A percentile compares a stretch with the other conserved stretches of the same genome.
phyloP scores from a whole-genome alignment of 2,888 invertebrate species.

The Thyatira batis region DNA sequence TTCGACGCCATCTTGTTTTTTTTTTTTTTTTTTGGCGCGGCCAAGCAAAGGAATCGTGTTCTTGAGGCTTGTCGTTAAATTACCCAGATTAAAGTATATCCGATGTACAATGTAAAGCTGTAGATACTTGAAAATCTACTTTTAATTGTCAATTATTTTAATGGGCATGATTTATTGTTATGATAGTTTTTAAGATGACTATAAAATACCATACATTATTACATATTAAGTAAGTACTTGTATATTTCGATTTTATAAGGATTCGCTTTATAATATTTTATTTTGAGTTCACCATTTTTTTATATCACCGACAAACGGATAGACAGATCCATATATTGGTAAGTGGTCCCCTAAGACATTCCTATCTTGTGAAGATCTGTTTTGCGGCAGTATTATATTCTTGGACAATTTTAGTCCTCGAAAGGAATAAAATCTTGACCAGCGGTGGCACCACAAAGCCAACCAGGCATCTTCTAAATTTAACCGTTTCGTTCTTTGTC shows the following conservation, averaged over 20 bases:
- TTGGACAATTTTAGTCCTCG: too few species aligned
- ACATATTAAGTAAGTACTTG: background rate
- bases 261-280: too few species aligned
- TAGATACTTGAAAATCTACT: background rate
- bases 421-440: too few species aligned
- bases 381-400: too few species aligned
- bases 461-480: too few species aligned
- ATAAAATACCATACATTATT: background rate
- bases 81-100: constrained; percentile 37
- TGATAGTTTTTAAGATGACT: background rate
- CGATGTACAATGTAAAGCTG: constrained; percentile 6
- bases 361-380: too few species aligned
- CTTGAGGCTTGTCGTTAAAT: constrained; percentile 26
- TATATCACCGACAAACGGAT: too few species aligned
- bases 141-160: background rate
- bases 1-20: constrained; percentile 41
- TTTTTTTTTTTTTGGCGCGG: constrained; percentile 32
- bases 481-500: background rate
- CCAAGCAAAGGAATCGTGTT: constrained; percentile 20
- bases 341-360: too few species aligned
- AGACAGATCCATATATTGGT: too few species aligned
- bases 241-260: background rate
- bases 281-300: too few species aligned
- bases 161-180: background rate
- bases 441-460: too few species aligned